Base-by-base conservation (phyloP, 2,113 vertebrate genomes). In the Hippocampus guttulatus region DNA sequence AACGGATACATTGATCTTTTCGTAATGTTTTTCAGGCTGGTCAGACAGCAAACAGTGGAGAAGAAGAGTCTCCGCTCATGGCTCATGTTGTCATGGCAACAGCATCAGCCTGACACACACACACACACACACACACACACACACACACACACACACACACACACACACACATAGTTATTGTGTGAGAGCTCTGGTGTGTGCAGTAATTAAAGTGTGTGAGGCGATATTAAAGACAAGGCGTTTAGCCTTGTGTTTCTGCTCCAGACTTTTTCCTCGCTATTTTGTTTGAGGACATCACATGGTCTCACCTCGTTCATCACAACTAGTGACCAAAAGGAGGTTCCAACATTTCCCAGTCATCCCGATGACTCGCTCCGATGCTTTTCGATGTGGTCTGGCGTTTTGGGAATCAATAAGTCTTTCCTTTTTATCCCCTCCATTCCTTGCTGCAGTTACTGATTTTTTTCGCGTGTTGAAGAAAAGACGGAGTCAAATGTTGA, bases 21-120 rank as follows among this genome's bases (percentile, higher is more conserved):
- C 16, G n/a, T 18, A 23, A 65, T 23, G n/a, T 65, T 65, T 45
- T 47, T 45, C 64, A 65, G 64, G 15, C 47, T 70, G 67, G 67
- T 33, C 58, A 64, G 41, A 45, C 49, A 38, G 54, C 40, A 5
- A n/a, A 64, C 66, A 20, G 3, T 21, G 18, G 27, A 65, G 20
- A 57, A 64, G 61, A 61, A 27, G 58, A 58, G 25, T 58, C 58
- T 33, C 25, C 27, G 7, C 58, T 61, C 3, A 33, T 9, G 15
- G 7, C 58, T 61, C 3, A 33, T 9, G 15, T 49, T 9, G 57
- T 74, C 74, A 75, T 72, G 69, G 71, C 25, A 81, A 84, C 76
- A 70, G 5, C 43, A 23, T 68, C 61, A 49, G 38, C 0, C 33
- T 27, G 25, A 33, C 61, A 66, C n/a, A 43, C 68, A n/a, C 49